Conservation (phyloP, 2,797 vertebrate genomes). For the Catamblyrhynchus diadema region DNA sequence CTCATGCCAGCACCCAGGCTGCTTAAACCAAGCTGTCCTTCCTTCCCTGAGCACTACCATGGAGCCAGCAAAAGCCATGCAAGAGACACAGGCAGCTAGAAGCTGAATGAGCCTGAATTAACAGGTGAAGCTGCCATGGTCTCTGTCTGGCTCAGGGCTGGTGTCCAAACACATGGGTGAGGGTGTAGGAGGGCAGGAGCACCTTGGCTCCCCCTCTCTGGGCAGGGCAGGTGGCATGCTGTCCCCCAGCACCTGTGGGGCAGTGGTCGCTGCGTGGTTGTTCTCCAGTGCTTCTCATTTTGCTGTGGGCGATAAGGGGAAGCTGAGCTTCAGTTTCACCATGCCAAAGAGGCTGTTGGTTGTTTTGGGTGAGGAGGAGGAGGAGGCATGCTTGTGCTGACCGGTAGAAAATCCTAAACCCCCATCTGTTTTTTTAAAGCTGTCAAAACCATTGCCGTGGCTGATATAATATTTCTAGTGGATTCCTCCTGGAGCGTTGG, state of each 20-base stretch:
- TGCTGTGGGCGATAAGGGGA: accelerated
- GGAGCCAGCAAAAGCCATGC: neutral
- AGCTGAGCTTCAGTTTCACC: neutral
- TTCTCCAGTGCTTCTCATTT: neutral
- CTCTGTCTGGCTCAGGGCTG: neutral
- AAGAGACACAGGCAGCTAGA: neutral
- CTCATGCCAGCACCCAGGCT: neutral
- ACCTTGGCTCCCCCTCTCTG: neutral
- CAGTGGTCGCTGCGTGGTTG: neutral
- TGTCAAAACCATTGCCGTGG: conserved; percentile 79
- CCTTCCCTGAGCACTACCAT: neutral
- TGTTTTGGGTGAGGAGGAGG: neutral
- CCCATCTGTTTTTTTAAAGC: conserved; percentile 85
- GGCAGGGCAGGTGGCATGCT: neutral
- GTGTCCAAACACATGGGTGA: accelerated
- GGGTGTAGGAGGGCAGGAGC: neutral
- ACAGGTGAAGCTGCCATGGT: accelerated
- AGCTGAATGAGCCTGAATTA: neutral
- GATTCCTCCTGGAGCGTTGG: conserved; percentile 89
- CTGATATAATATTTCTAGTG: conserved; percentile 94
- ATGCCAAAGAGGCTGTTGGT: neutral
- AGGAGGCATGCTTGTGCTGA: neutral
- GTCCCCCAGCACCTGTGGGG: accelerated
- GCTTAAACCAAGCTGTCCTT: neutral
- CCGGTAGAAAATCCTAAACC: conserved; percentile 72